Evolutionary conservation across 2,797 vertebrate genomes (phyloP), one percentile per base, ranked within the genome.

Genomic region (Sternarchorhynchus goeldii): DNA sequence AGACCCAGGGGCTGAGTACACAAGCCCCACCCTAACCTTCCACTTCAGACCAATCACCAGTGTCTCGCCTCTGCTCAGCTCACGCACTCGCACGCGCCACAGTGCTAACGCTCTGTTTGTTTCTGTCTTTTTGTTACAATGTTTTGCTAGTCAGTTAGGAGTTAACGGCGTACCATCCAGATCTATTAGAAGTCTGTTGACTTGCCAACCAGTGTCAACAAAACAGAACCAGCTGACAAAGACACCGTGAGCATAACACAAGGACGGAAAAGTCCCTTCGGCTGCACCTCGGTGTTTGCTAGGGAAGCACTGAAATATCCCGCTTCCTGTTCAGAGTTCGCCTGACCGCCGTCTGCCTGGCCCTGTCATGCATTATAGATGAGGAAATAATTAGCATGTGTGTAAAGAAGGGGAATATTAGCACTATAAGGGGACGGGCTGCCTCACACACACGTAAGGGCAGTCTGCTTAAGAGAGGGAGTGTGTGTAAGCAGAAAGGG

Each of bases 1-100:
- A 89, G 83, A 86, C 87, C 83, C 77, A 71, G 86, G 82, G 83
- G 86, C 86, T 87, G 73, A 86, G 83, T 82, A 86, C 60, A 89
- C 88, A 88, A 86, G 84, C 85, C 81, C 71, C 81, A 75, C 63
- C 36, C 29, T 25, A 20, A 45, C 31, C 20, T 7, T 16, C n/a
- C 25, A 72, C 8, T 41, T 58, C 45, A 63, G 45, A 53, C n/a
- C 32, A 59, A 66, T 59, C 8, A 31, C 56, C 66, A 59, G 6
- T 53, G 25, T 6, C 59, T 34, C 17, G 45, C 45, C 39, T 55
- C 41, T 18, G 36, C 20, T 69, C 2, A 21, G 53, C 20, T 34
- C 20, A 31, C 25, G 32, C 18, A 74, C n/a, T 57, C 14, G 45
- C 16, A 64, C 55, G 53, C 6, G 39, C 18, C 17, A 7, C 39